Conservation (phyloP, 2,797 vertebrate genomes). For the Xerus rutilus region DNA sequence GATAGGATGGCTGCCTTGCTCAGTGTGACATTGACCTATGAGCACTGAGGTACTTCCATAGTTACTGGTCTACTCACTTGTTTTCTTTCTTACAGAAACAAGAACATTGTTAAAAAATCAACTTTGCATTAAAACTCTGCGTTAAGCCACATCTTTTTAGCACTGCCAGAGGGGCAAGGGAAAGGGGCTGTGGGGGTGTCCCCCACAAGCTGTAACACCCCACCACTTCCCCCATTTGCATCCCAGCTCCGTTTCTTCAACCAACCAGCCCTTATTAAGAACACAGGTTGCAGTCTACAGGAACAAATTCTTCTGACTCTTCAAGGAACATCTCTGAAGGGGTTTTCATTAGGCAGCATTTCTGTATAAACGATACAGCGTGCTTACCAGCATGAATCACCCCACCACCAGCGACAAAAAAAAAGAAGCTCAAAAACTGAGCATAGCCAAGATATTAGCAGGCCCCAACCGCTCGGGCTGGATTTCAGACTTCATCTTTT, state of each 20-base stretch:
- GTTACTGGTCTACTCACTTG: conserved; percentile 73
- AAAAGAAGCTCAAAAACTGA: conserved; percentile 77
- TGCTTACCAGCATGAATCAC: conserved; percentile 88
- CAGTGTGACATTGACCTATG: conserved; percentile 70
- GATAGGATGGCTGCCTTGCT: conserved; percentile 66
- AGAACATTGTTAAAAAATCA: conserved; percentile 82
- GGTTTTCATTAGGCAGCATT: conserved; percentile 85
- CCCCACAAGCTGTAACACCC: conserved; percentile 75
- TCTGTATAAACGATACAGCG: conserved; percentile 86
- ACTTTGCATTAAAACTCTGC: conserved; percentile 82
- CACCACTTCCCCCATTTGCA: rapidly evolving
- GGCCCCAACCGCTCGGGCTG: conserved; percentile 73
- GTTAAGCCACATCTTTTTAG: conserved; percentile 82
- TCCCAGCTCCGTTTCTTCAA: conserved; percentile 82
- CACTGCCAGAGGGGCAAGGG: not conserved
- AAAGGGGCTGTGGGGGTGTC: conserved; percentile 17
- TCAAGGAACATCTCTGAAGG: conserved; percentile 86
- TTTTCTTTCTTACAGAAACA: conserved; percentile 81
- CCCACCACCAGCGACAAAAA: conserved; percentile 84
- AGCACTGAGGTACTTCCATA: conserved; percentile 75
- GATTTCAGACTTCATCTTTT: conserved; percentile 86
- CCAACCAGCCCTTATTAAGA: conserved; percentile 87
- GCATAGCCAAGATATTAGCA: conserved; percentile 84
- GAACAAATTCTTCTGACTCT: conserved; percentile 88
- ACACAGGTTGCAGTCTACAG: conserved; percentile 85